Conservation (phyloP, 2,888 invertebrate genomes). For the Stenichneumon culpator region DNA sequence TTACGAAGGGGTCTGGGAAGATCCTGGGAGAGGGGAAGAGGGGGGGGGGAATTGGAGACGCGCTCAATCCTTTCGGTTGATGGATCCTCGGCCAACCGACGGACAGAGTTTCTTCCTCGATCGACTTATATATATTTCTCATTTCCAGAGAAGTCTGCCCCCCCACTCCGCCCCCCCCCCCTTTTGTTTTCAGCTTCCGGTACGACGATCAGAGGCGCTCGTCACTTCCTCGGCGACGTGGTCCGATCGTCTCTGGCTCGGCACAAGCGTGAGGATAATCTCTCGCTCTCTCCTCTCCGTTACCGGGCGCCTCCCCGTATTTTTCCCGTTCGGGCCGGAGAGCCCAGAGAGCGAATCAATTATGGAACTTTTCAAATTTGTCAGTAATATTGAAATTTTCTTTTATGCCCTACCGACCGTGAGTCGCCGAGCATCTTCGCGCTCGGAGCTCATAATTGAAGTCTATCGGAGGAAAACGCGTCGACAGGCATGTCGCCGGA, state of each 20-base stretch:
- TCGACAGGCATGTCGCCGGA: slow-evolving; percentile 73
- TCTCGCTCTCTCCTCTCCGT: slow-evolving; percentile 61
- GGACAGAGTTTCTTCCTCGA: slow-evolving; percentile 72
- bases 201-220: slow-evolving; percentile 65
- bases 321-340: slow-evolving; percentile 50
- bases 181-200: slow-evolving; percentile 73
- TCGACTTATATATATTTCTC: slow-evolving; percentile 54
- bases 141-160: slow-evolving; percentile 51
- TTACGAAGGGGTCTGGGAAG: neutral
- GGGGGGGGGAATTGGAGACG: slow-evolving; percentile 71
- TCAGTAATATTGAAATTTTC: slow-evolving; percentile 85
- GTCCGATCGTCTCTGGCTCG: neutral
- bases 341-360: slow-evolving; percentile 80
- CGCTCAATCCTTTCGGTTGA: slow-evolving; percentile 80
- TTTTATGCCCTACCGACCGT: slow-evolving; percentile 77
- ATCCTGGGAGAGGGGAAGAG: slow-evolving; percentile 29
- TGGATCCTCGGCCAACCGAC: slow-evolving; percentile 74
- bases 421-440: slow-evolving; percentile 29
- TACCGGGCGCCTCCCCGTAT: neutral
- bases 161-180: slow-evolving; percentile 38
- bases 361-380: slow-evolving; percentile 85
- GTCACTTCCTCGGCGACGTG: slow-evolving; percentile 23
- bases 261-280: slow-evolving; percentile 13
- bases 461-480: slow-evolving; percentile 80
- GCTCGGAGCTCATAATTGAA: slow-evolving; percentile 83